Conservation (phyloP, 2,888 invertebrate genomes). For the Thyatira batis region DNA sequence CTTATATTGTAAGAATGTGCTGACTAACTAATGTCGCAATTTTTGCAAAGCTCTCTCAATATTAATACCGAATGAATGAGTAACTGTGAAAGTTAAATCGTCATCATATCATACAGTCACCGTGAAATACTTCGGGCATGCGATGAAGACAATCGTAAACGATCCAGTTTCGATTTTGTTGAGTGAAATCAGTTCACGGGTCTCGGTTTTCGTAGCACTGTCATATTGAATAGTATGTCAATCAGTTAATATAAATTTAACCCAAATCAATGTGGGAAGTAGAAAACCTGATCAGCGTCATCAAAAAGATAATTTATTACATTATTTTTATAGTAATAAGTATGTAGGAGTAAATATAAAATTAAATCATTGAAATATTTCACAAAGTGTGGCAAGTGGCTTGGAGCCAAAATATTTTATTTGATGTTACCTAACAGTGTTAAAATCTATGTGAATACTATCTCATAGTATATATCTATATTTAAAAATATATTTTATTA, state of each 20-base stretch:
- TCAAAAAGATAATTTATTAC: not conserved
- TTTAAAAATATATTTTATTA: not conserved
- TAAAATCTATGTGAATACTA: conserved; percentile 7
- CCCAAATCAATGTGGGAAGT: not conserved
- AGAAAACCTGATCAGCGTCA: not conserved
- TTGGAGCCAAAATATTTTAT: conserved; percentile 10
- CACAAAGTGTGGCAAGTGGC: conserved; percentile 6
- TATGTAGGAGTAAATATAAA: not conserved
- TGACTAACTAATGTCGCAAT: too few species aligned
- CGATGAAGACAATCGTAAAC: not conserved
- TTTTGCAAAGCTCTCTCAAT: too few species aligned
- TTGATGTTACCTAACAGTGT: conserved; percentile 12
- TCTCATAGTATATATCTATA: not conserved
- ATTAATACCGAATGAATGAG: too few species aligned
- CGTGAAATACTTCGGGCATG: not conserved
- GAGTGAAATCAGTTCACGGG: not conserved
- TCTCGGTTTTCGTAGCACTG: not conserved
- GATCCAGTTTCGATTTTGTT: not conserved
- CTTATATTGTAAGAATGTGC: too few species aligned
- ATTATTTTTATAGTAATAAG: not conserved
- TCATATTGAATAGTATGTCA: not conserved
- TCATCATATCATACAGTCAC: not conserved
- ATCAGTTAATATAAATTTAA: not conserved
- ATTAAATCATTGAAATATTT: not conserved
- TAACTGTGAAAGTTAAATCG: not conserved